Percentiles rank a stretch among this genome's conserved stretches.
Conservation (phyloP, 92 coral and sea anemone species). For the Phenganax subtilis region DNA sequence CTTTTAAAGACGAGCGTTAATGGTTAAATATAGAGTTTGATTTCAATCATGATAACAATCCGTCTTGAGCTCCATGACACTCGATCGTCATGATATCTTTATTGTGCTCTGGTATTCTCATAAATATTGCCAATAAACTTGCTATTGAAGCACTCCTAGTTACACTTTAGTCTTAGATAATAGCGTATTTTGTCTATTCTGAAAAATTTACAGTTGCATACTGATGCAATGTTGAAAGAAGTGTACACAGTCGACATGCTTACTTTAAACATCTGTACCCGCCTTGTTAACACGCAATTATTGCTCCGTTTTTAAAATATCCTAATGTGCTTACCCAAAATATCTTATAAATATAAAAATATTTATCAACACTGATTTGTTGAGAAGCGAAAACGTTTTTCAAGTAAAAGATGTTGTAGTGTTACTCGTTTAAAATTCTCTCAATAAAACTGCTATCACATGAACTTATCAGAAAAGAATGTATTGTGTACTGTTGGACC, state of each 20-base stretch:
- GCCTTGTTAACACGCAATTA: slow-evolving; percentile 21
- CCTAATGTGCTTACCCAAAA: slow-evolving; percentile 11
- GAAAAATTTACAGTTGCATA: not conserved
- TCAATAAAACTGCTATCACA: slow-evolving; percentile 1
- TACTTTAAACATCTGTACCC: slow-evolving; percentile 18
- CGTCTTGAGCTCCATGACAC: slow-evolving; percentile 17
- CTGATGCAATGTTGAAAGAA: not conserved
- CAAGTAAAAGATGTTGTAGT: not conserved
- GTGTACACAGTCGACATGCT: not conserved
- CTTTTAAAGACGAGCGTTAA: slow-evolving; percentile 23
- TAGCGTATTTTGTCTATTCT: not conserved
- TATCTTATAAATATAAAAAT: not conserved
- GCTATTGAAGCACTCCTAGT: not conserved
- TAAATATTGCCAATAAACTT: slow-evolving; percentile 16
- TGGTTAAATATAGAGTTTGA: slow-evolving; percentile 20
- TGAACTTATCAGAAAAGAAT: slow-evolving; percentile 11
- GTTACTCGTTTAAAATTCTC: not conserved
- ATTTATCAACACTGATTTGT: not conserved
- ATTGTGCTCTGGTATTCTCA: not conserved
- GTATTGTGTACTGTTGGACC: slow-evolving; percentile 5
- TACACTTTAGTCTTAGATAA: not conserved
- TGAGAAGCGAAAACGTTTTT: not conserved
- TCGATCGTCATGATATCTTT: slow-evolving; percentile 9
- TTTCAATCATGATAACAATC: slow-evolving; percentile 16
- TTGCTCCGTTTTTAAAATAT: slow-evolving; percentile 16